phyloP scores from a whole-genome alignment of 2,888 invertebrate genomes.

The Hermodice carunculata region DNA sequence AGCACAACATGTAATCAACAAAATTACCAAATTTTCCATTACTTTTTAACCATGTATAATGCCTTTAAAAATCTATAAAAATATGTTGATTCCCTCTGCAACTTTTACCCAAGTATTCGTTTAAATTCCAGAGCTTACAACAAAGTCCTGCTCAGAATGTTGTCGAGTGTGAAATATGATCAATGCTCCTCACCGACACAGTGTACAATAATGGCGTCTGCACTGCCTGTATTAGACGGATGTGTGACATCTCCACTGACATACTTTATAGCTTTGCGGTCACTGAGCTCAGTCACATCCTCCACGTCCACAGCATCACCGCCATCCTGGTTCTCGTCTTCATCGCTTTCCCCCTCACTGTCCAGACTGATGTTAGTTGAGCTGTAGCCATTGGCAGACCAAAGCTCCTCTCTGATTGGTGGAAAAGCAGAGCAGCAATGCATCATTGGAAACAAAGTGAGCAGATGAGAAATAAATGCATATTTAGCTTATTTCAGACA shows the following conservation, averaged over 20 bases:
- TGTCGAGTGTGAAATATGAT: not conserved
- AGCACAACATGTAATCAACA: no score
- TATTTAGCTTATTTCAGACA: no score
- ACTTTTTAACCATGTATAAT: no score
- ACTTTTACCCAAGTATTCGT: no score
- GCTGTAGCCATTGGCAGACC: constrained; percentile 56
- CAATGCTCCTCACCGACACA: constrained; percentile 62
- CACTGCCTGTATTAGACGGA: constrained; percentile 49
- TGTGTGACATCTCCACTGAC: constrained; percentile 69
- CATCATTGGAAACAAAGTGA: no score
- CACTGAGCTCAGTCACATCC: constrained; percentile 21
- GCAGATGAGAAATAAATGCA: no score
- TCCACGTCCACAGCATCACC: constrained; percentile 37
- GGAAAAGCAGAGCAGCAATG: no score
- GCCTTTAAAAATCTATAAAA: no score
- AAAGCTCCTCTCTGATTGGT: constrained; percentile 57
- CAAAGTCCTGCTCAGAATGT: no score
- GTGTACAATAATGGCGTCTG: constrained; percentile 65
- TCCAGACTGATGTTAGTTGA: constrained; percentile 50
- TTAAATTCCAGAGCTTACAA: no score
- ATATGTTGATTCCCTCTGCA: no score
- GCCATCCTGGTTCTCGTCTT: constrained; percentile 30
- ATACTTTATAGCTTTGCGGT: constrained; percentile 55
- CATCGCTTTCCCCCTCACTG: constrained; percentile 46
- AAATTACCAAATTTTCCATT: no score